These are phyloP conservation scores for Picathartes gymnocephalus DNA, from an alignment of 2,113 vertebrate species.

Conservation along the genomic window DNA sequence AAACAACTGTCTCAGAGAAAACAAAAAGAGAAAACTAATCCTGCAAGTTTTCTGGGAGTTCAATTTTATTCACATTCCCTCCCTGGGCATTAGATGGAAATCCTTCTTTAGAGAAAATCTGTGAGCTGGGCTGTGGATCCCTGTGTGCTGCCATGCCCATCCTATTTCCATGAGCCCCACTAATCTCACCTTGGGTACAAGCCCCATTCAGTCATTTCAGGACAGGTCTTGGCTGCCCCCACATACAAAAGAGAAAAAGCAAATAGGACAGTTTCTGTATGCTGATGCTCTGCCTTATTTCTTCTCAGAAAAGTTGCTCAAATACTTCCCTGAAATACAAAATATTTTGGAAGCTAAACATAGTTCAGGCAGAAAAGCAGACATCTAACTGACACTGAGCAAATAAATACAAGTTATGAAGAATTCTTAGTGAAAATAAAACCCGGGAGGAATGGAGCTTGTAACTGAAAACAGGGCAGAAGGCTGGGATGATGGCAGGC, in stretches of 20 bases:
- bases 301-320: background rate
- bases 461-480: background rate
- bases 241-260: background rate
- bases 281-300: background rate
- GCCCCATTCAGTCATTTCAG: background rate
- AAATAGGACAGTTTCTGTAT: background rate
- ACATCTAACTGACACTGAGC: slow-evolving; percentile 29
- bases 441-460: background rate
- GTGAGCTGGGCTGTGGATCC: background rate
- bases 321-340: slow-evolving; percentile 32
- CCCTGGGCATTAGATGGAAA: background rate
- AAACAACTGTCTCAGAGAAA: background rate
- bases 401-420: slow-evolving; percentile 56
- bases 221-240: rapidly evolving
- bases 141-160: background rate
- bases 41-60: background rate
- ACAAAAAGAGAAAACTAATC: background rate
- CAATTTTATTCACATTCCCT: background rate
- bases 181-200: background rate
- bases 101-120: background rate
- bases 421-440: slow-evolving; percentile 51
- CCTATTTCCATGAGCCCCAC: background rate
- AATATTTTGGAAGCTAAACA: slow-evolving; percentile 62
- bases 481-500: background rate
- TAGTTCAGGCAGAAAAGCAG: slow-evolving; percentile 43